These are phyloP conservation scores for Gallinago undulata DNA, from an alignment of 2,113 vertebrate species.

Conservation along the genomic window DNA sequence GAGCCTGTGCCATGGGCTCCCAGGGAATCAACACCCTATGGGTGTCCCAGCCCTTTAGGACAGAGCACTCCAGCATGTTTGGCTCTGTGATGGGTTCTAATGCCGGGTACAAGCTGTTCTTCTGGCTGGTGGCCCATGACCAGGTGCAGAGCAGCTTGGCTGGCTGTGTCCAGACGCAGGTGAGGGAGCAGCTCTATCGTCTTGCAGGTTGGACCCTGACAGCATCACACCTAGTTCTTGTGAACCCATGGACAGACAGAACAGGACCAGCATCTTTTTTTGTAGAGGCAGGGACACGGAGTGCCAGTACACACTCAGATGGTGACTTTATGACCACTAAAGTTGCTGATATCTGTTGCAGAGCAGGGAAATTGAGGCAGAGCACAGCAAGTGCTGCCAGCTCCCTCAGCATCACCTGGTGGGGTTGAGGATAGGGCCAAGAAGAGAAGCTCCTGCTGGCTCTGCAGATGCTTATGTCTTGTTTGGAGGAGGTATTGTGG, in stretches of 20 bases:
- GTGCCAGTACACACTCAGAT: neutral
- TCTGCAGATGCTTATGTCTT: neutral
- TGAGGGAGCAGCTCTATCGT: neutral
- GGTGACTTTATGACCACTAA: neutral
- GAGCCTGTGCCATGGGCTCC: neutral
- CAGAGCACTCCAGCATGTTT: neutral
- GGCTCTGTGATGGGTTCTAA: neutral
- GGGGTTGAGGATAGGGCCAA: neutral
- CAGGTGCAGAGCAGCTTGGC: neutral
- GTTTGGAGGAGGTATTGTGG: neutral
- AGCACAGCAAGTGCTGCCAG: neutral
- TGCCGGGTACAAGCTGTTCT: neutral
- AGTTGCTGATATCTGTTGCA: neutral
- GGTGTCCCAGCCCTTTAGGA: neutral
- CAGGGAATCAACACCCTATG: neutral
- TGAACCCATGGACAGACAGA: neutral
- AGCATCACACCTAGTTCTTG: neutral
- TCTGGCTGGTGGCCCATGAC: neutral
- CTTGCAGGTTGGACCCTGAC: neutral
- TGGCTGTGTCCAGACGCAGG: neutral
- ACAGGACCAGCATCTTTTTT: neutral
- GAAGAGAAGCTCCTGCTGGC: rapidly evolving
- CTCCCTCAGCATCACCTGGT: rapidly evolving
- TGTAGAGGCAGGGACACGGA: neutral
- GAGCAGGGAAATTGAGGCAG: neutral